Conservation (phyloP, 2,797 vertebrate species). For the Dromococcyx pavoninus region DNA sequence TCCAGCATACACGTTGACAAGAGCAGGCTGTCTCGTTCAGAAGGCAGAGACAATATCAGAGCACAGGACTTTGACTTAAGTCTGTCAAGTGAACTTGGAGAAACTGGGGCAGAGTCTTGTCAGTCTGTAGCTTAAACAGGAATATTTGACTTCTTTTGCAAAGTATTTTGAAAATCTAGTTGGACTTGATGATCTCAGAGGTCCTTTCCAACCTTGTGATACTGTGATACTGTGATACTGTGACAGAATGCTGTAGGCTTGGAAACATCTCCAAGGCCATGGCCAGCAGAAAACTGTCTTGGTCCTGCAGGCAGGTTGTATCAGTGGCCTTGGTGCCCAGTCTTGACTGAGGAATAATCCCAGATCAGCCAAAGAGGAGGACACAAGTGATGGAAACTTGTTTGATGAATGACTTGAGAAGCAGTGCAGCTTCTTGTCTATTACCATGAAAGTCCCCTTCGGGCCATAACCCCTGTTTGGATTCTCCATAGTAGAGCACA, state of each 20-base stretch:
- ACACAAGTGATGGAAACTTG: fast-evolving
- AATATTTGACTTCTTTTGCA: neutral
- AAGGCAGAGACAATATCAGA: neutral
- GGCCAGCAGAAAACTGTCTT: neutral
- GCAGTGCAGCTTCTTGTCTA: neutral
- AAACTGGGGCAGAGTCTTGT: neutral
- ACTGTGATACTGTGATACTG: too few relatives aligned
- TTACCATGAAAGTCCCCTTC: neutral
- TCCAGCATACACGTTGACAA: neutral
- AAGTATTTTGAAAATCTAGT: neutral
- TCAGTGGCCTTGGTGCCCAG: neutral
- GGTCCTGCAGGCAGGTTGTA: neutral
- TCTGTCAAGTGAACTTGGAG: neutral
- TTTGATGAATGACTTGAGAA: neutral
- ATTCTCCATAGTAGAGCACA: neutral
- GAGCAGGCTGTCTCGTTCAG: neutral
- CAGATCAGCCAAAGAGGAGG: neutral
- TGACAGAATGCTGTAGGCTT: neutral
- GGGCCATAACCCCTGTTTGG: neutral
- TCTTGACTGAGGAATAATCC: neutral
- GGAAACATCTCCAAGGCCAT: neutral
- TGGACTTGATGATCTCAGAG: too few relatives aligned
- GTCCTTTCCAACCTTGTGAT: too few relatives aligned
- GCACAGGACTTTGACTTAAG: neutral
- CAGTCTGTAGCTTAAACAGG: neutral